Evolutionary conservation across 2,797 vertebrate species (phyloP).

Genomic region (Dendrocincla tyrannina): DNA sequence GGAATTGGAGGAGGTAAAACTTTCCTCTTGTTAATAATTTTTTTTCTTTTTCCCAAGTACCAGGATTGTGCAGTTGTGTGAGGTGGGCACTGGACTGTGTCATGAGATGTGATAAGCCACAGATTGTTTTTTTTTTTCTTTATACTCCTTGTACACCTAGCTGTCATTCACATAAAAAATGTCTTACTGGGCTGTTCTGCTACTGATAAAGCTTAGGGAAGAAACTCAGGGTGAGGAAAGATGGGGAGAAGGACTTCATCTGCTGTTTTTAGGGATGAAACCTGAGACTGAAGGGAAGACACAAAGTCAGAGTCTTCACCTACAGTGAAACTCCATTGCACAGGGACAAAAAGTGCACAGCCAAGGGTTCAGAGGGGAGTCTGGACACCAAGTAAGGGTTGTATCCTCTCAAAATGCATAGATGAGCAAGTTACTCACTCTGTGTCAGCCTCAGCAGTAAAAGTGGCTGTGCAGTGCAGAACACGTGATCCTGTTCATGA

Average conservation of each 20-base stretch:
- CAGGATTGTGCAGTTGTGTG: background rate
- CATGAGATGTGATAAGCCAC: background rate
- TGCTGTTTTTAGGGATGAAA: background rate
- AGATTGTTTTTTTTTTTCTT: background rate
- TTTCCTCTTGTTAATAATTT: background rate
- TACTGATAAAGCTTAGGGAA: background rate
- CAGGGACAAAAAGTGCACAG: background rate
- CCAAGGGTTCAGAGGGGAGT: background rate
- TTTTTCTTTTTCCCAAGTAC: background rate
- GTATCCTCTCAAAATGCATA: background rate
- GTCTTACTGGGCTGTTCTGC: background rate
- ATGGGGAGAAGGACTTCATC: background rate
- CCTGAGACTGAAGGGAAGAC: background rate
- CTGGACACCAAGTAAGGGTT: background rate
- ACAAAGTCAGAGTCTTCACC: background rate
- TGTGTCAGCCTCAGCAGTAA: background rate
- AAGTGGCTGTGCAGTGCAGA: background rate
- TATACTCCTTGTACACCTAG: background rate
- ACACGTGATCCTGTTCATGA: fast-evolving
- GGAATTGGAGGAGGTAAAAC: conserved; percentile 91
- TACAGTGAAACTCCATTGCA: background rate
- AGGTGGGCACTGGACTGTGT: background rate
- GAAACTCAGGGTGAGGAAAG: background rate
- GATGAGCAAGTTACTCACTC: background rate
- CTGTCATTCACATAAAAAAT: background rate